phyloP scores from a whole-genome alignment of 2,888 invertebrate species.

The Nematopogon swammerdamellus region DNA sequence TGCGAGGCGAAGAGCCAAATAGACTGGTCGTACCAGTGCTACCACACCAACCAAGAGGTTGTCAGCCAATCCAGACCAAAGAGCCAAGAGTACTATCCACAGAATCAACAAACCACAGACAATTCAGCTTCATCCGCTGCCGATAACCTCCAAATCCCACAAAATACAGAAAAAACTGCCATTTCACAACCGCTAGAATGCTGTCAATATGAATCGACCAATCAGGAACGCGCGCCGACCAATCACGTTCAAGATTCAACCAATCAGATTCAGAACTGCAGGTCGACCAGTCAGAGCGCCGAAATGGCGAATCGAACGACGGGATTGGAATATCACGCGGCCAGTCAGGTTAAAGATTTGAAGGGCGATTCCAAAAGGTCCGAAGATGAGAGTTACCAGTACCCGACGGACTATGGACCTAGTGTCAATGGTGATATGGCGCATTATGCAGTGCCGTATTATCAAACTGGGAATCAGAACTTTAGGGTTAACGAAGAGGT shows the following conservation, averaged over 20 bases:
- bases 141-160: slow-evolving; percentile 14
- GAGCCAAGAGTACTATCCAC: slow-evolving; percentile 3
- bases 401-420: not conserved
- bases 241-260: slow-evolving; percentile 10
- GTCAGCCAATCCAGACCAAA: not conserved
- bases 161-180: slow-evolving; percentile 12
- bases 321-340: not conserved
- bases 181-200: slow-evolving; percentile 8
- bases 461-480: not conserved
- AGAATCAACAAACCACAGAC: slow-evolving; percentile 14
- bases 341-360: no score
- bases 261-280: slow-evolving; percentile 5
- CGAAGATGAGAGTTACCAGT: not conserved
- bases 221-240: slow-evolving; percentile 11
- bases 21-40: slow-evolving; percentile 9
- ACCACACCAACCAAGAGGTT: slow-evolving; percentile 15
- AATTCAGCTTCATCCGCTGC: slow-evolving; percentile 19
- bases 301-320: slow-evolving; percentile 2
- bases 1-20: slow-evolving; percentile 7
- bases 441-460: not conserved
- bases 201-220: slow-evolving; percentile 10
- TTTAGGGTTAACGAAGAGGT: slow-evolving; percentile 22
- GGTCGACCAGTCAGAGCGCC: slow-evolving; percentile 19
- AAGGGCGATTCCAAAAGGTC: no score
- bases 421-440: not conserved